Base-by-base conservation (phyloP, 2,113 vertebrate species). In the Ornithorhynchus anatinus region DNA sequence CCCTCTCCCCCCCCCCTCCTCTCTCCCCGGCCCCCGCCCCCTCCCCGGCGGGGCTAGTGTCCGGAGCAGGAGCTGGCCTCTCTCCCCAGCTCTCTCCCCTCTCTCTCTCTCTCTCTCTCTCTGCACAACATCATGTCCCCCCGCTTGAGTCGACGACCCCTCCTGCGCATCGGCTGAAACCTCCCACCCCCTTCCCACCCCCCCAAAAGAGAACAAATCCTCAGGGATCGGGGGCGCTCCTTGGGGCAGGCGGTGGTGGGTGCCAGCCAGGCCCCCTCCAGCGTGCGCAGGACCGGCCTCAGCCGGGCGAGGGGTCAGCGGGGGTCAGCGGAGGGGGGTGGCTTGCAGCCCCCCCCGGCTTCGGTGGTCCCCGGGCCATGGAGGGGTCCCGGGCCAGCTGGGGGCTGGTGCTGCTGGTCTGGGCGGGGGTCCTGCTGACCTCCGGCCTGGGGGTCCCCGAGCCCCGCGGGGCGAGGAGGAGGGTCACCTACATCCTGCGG, bases 401-500 rank as follows among this genome's bases (percentile, higher is more conserved):
- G 94, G 89, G 91, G 80, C 80, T 95, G n/a, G 64, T 96, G 12
- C 79, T 94, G 31, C 91, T 84, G 84, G 88, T 66, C 8, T 94
- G 59, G 65, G 77, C 76, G 15, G 90, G n/a, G n/a, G n/a, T n/a
- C 35, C n/a, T 78, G n/a, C n/a, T n/a, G n/a, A n/a, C 82, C 15
- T 79, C 88, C 33, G 80, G 68, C 7, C 69, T 90, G 22, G 71
- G 89, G 40, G 91, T 91, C 32, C 72, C 88, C 31, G 93, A 92
- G 33, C 94, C 86, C 56, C 85, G 92, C 85, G 91, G 92, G 77
- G 90, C 95, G 66, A 92, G 95, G 70, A n/a, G n/a, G n/a, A 93
- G 92, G 86, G 88, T 93, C 90, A 92, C 92, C 23, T 96, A 95
- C 81, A 94, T 97, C 54, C 80, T 98, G 67, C 96, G 95, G 82